These are phyloP conservation scores for Mantis religiosa DNA, from an alignment of 2,888 invertebrate genomes.

Conservation along the genomic window DNA sequence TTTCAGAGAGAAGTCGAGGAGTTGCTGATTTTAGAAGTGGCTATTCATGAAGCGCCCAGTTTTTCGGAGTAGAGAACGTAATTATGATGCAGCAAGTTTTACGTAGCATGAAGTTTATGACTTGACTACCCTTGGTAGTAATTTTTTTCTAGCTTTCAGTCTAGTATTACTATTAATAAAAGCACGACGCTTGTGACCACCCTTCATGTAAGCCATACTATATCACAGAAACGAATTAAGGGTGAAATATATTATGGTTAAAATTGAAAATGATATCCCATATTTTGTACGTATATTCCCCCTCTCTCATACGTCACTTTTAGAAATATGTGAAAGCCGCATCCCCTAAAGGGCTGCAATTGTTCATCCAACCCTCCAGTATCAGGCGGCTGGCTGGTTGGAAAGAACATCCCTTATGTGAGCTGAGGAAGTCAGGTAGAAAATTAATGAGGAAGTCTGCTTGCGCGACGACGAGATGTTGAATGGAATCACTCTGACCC, in stretches of 20 bases:
- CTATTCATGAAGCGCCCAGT: too few species aligned
- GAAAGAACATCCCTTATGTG: background rate
- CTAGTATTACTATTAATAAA: too few species aligned
- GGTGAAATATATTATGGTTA: background rate
- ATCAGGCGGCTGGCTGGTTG: background rate
- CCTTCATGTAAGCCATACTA: background rate
- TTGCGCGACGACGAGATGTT: background rate
- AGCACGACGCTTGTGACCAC: background rate
- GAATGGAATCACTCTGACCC: background rate
- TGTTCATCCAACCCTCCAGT: background rate
- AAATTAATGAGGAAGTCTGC: conserved; percentile 2
- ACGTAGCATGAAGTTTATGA: too few species aligned
- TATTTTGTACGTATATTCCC: background rate
- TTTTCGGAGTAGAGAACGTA: too few species aligned
- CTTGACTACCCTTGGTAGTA: too few species aligned
- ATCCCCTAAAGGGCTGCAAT: background rate
- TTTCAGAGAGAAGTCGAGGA: too few species aligned
- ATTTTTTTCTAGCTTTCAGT: too few species aligned
- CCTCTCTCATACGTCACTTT: background rate
- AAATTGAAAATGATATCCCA: background rate
- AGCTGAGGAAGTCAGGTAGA: conserved; percentile 9
- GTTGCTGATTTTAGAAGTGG: too few species aligned
- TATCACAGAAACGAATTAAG: background rate
- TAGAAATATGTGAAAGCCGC: background rate
- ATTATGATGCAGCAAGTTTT: too few species aligned